Base-by-base conservation (phyloP, 2,888 invertebrate species). In the Acanthosepion esculentum region DNA sequence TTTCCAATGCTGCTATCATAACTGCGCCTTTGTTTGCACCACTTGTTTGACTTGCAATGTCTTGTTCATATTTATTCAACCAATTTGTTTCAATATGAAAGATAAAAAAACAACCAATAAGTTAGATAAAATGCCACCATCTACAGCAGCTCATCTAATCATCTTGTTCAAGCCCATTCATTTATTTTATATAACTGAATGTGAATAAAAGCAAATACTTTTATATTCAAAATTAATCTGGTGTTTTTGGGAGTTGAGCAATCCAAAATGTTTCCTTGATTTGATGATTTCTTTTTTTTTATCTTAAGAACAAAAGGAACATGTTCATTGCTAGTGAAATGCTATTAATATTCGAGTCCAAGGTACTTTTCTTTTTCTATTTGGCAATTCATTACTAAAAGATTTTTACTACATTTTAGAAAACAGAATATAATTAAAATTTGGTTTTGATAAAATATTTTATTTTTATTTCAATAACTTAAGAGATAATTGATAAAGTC, bases 11-110 rank as follows among this genome's bases (percentile, higher is more conserved):
- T 78, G 78, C 78, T 78, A 78, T 78, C 29, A 78, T 78, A 78
- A n/a, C 78, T n/a, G 78, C 78, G n/a, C 78, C 78, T 78, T 78
- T 78, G 78, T 78, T 78, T 78, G 78, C 78, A 78, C 78, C 78
- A 78, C 78, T n/a, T n/a, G 78, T 78, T 78, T 64, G 64, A 64
- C 64, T 78, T 78, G 78, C 78, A 78, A 78, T 78, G n/a, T 78
- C n/a, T 78, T 78, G 1, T 78, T 78, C n/a, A 78, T n/a, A 8
- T 78, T 78, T 29, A 78, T n/a, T 78, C n/a, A 78, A n/a, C n/a
- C n/a, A 78, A n/a, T n/a, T 78, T n/a, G 78, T 78, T 78, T 78
- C 78, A n/a, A 78, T n/a, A 78, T 78, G n/a, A 78, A 78, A 78
- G n/a, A 78, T 78, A 15, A n/a, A 78, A 10, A 78, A n/a, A n/a